phyloP scores from a whole-genome alignment of 1,140 invertebrate genomes.

The Dreissena polymorpha region DNA sequence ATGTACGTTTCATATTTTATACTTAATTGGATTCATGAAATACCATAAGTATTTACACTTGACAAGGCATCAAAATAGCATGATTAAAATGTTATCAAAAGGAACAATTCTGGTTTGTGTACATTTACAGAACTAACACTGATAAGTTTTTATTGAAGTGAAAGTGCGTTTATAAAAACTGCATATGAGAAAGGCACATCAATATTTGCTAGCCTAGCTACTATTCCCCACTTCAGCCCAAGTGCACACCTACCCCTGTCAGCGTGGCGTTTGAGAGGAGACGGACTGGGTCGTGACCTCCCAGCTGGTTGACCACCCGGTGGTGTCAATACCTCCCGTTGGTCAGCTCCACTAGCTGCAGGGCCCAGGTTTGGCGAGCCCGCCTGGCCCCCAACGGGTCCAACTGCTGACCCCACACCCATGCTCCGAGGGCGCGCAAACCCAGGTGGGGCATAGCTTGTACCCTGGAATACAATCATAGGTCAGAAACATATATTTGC shows the following conservation, averaged over 20 bases:
- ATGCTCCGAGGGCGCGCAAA: not conserved
- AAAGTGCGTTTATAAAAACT: no score
- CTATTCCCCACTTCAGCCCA: not conserved
- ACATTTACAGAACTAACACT: no score
- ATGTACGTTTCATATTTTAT: no score
- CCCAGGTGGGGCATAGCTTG: slow-evolving; percentile 43
- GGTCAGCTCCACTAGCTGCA: slow-evolving; percentile 41
- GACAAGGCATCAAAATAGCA: no score
- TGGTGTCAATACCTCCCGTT: slow-evolving; percentile 59
- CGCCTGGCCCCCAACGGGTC: not conserved
- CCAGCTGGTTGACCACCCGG: slow-evolving; percentile 57
- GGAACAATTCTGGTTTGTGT: no score
- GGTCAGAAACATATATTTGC: no score
- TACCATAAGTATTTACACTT: no score
- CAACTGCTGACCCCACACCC: slow-evolving; percentile 27
- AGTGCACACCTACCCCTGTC: slow-evolving; percentile 43
- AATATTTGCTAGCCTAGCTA: no score
- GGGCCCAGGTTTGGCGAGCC: slow-evolving; percentile 12
- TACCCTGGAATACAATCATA: slow-evolving; percentile 31
- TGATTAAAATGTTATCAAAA: no score
- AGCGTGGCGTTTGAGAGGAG: slow-evolving; percentile 29
- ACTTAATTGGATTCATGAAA: no score
- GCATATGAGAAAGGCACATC: no score
- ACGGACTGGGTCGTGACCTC: slow-evolving; percentile 50
- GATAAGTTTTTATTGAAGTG: no score